Conservation (phyloP, 1,140 invertebrate species). For the Pteromalus puparum region DNA sequence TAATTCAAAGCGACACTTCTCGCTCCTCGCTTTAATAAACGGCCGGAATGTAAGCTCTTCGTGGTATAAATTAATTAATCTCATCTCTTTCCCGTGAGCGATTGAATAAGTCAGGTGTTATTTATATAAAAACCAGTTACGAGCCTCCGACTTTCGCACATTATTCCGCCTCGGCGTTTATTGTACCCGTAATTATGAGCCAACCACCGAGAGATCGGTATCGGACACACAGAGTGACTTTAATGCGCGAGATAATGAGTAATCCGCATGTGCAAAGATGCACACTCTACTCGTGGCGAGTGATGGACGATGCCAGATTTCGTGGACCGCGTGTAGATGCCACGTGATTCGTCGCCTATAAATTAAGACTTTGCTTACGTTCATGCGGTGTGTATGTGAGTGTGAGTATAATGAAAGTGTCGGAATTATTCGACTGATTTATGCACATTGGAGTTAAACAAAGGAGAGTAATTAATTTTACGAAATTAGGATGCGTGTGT, state of each 20-base stretch:
- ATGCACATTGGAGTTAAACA: too few species aligned
- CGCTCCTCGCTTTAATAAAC: too few species aligned
- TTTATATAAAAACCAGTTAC: constrained; percentile 26
- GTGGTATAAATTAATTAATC: too few species aligned
- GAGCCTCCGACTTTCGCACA: constrained; percentile 4
- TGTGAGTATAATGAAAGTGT: too few species aligned
- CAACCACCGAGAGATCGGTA: neutral
- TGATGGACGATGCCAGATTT: neutral
- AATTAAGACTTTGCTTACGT: neutral
- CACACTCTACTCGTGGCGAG: neutral
- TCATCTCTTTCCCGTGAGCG: neutral
- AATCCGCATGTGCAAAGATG: neutral
- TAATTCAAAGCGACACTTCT: too few species aligned
- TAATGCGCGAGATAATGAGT: constrained; percentile 25
- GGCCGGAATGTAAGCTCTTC: too few species aligned
- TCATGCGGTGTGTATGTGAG: too few species aligned
- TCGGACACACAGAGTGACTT: neutral
- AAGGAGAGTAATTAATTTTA: too few species aligned
- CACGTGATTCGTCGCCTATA: constrained; percentile 1
- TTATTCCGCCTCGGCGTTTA: neutral
- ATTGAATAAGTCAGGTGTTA: neutral
- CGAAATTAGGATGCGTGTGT: too few species aligned
- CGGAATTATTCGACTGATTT: too few species aligned
- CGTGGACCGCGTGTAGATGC: neutral
- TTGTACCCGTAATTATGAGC: neutral